Percentiles rank a stretch among this genome's conserved stretches.
These are phyloP conservation scores for Poeciliopsis paucimaculata DNA, from an alignment of 2,797 vertebrate species.

Conservation along the genomic window DNA sequence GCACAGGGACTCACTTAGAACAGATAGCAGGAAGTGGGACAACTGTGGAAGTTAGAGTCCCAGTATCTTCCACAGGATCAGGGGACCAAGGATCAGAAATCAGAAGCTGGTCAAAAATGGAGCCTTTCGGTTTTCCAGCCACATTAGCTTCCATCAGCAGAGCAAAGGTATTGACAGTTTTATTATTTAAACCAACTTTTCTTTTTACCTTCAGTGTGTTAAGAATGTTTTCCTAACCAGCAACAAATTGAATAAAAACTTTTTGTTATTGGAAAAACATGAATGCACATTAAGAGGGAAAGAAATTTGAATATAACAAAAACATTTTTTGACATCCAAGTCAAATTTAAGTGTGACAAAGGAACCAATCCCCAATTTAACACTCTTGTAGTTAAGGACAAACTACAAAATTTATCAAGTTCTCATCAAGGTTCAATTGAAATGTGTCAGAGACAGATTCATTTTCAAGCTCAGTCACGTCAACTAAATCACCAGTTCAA, in stretches of 20 bases:
- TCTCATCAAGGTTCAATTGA: neutral
- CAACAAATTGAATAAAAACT: neutral
- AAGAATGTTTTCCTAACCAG: neutral
- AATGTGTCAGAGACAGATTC: neutral
- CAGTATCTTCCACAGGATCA: slow-evolving; percentile 20
- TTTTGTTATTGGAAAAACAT: neutral
- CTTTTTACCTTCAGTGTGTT: neutral
- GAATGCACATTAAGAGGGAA: neutral
- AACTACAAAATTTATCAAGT: neutral
- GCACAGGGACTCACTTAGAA: slow-evolving; percentile 7
- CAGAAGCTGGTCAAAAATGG: slow-evolving; percentile 60
- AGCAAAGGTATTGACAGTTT: slow-evolving; percentile 70
- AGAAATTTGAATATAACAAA: neutral
- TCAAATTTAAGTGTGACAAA: neutral
- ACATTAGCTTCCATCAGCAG: slow-evolving; percentile 57
- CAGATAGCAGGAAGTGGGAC: slow-evolving; percentile 11
- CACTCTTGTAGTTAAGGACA: neutral
- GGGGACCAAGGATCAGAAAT: slow-evolving; percentile 18
- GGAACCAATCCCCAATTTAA: neutral
- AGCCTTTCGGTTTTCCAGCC: slow-evolving; percentile 53
- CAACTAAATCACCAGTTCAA: neutral
- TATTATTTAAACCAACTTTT: slow-evolving; percentile 3
- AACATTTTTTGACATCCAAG: neutral
- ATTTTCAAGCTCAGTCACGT: neutral
- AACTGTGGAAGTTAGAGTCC: slow-evolving; percentile 16